Evolutionary conservation across 2,113 vertebrate species (phyloP).

Genomic region (Vulpes lagopus): DNA sequence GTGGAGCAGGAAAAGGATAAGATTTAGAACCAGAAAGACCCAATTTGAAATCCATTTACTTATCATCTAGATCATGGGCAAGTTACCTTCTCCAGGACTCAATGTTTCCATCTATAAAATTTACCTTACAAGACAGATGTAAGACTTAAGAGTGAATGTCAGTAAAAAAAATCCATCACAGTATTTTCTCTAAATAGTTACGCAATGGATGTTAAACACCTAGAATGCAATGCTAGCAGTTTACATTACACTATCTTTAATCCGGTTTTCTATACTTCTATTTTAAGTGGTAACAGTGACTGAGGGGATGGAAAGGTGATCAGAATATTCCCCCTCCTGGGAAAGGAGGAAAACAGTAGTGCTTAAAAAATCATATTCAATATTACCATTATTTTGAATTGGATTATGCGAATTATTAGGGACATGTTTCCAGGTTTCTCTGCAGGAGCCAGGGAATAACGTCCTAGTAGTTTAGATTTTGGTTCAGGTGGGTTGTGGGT

Average conservation of each 20-base stretch:
- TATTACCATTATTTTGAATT: neutral
- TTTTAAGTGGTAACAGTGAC: neutral
- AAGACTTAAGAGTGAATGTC: neutral
- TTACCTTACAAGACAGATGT: neutral
- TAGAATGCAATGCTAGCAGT: neutral
- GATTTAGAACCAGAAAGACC: neutral
- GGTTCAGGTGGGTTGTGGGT: neutral
- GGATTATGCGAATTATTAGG: neutral
- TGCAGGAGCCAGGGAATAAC: neutral
- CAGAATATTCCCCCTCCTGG: neutral
- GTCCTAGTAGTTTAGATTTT: slow-evolving; percentile 48
- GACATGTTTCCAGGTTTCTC: neutral
- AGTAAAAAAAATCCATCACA: neutral
- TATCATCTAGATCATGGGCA: neutral
- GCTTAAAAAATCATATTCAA: neutral
- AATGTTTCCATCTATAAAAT: neutral
- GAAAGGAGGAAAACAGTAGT: neutral
- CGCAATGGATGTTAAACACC: neutral
- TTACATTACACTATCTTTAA: neutral
- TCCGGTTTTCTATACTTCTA: neutral
- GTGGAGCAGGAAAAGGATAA: neutral
- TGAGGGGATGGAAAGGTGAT: neutral
- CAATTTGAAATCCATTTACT: neutral
- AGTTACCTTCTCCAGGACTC: neutral
- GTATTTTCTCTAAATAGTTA: neutral